Percentiles rank a stretch among this genome's conserved stretches.
Evolutionary conservation across 2,888 invertebrate species (phyloP).

Genomic region (Drosophila affinis): DNA sequence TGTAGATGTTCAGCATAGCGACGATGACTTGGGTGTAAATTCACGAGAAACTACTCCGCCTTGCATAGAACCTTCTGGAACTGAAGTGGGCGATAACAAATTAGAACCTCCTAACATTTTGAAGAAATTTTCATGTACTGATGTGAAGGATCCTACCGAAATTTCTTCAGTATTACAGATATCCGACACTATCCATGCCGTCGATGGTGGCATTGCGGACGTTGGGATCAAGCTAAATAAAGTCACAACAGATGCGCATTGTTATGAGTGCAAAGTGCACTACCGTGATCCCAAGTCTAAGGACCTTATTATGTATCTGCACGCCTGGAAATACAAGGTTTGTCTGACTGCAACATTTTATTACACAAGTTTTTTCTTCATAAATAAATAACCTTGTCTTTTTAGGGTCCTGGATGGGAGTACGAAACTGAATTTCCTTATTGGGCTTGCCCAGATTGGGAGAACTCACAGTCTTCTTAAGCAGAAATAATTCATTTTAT

Average conservation of each 20-base stretch:
- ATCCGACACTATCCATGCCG: constrained; percentile 89
- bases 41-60: constrained; percentile 89
- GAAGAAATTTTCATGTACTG: constrained; percentile 34
- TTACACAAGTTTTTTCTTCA: too few species aligned
- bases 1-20: constrained; percentile 83
- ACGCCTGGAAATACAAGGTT: constrained; percentile 96
- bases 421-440: constrained; percentile 95
- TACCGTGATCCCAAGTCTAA: constrained; percentile 95
- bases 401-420: constrained; percentile 95
- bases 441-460: constrained; percentile 95
- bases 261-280: constrained; percentile 95
- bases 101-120: constrained; percentile 27
- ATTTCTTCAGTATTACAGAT: constrained; percentile 17
- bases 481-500: constrained; percentile 3
- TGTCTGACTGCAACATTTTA: constrained; percentile 76
- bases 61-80: constrained; percentile 86
- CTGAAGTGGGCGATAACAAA: constrained; percentile 38
- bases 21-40: constrained; percentile 87
- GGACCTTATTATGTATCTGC: constrained; percentile 97
- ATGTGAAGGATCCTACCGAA: constrained; percentile 43
- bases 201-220: constrained; percentile 40
- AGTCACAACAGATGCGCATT: constrained; percentile 92
- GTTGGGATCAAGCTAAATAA: constrained; percentile 85
- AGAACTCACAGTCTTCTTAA: constrained; percentile 86
- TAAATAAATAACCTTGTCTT: constrained; percentile 49